Evolutionary conservation across 2,888 invertebrate species (phyloP).

Genomic region (Lucinisca nassula): DNA sequence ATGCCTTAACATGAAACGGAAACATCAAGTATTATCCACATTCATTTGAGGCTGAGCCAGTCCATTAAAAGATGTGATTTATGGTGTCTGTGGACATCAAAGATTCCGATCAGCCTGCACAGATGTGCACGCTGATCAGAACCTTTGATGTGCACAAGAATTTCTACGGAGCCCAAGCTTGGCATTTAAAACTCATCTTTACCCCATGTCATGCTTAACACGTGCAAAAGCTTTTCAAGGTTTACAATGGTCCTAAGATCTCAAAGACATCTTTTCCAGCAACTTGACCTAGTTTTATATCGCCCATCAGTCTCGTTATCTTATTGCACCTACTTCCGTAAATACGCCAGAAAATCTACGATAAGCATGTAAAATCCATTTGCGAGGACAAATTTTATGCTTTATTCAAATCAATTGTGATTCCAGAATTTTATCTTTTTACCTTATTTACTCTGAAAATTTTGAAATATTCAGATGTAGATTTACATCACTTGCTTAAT

Average conservation of each 20-base stretch:
- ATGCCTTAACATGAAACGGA: background rate
- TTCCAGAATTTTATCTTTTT: background rate
- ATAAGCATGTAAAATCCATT: conserved; percentile 9
- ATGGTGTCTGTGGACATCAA: too few species aligned
- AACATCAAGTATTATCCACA: background rate
- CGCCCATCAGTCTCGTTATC: background rate
- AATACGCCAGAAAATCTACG: background rate
- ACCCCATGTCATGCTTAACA: too few species aligned
- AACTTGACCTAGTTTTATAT: background rate
- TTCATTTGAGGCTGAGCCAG: background rate
- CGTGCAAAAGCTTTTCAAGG: too few species aligned
- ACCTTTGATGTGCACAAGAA: too few species aligned
- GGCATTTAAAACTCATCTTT: too few species aligned
- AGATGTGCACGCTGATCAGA: too few species aligned
- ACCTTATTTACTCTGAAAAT: background rate
- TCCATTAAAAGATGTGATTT: too few species aligned
- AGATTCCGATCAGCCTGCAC: too few species aligned
- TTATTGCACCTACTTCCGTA: conserved; percentile 3
- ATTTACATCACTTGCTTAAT: too few species aligned
- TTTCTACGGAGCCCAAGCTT: too few species aligned
- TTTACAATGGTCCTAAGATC: background rate
- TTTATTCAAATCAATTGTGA: background rate
- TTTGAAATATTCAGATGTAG: too few species aligned
- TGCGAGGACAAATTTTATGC: background rate
- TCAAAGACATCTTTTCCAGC: background rate